phyloP scores from a whole-genome alignment of 2,113 vertebrate genomes.

The Pycnonotus jocosus region DNA sequence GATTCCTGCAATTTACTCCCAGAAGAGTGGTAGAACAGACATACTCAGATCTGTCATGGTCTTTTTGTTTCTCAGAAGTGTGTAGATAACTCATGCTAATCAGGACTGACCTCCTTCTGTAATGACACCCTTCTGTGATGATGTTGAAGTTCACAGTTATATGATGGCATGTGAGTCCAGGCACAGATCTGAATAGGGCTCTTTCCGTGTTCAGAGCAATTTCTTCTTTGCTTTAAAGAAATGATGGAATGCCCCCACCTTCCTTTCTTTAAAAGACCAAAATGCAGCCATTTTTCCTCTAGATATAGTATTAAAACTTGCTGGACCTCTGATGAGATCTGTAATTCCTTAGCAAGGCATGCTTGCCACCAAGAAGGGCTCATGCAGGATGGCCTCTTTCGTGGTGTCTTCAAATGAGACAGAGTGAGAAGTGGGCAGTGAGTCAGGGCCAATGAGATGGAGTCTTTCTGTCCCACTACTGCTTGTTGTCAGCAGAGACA shows the following conservation, averaged over 20 bases:
- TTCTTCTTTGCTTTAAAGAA: background rate
- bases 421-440: accelerated
- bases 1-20: background rate
- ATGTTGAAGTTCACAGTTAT: background rate
- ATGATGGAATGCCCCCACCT: background rate
- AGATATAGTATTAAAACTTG: background rate
- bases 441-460: background rate
- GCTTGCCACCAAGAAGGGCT: background rate
- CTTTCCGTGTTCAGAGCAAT: background rate
- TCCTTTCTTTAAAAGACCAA: background rate
- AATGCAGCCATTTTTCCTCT: background rate
- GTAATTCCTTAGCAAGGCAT: background rate
- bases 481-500: background rate
- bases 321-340: background rate
- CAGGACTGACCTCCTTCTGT: background rate
- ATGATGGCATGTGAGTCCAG: background rate
- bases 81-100: background rate
- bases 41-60: background rate
- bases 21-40: background rate
- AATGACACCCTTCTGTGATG: background rate
- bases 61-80: background rate
- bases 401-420: background rate
- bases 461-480: background rate
- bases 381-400: background rate
- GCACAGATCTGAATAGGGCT: background rate